Base-by-base conservation (phyloP, 2,113 vertebrate species). In the Burhinus oedicnemus region DNA sequence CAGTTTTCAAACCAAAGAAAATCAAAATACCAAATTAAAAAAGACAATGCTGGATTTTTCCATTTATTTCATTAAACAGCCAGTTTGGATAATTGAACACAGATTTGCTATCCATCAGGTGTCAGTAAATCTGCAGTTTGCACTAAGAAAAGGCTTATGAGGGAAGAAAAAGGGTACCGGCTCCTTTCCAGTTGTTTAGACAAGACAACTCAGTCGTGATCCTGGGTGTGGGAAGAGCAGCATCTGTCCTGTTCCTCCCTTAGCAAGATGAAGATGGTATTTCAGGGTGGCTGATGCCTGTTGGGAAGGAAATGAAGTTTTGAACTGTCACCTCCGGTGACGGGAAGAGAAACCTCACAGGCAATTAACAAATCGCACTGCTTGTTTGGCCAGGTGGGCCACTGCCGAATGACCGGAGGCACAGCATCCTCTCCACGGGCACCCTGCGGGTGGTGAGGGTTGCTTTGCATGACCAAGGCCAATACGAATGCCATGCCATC, bases 401-500 rank as follows among this genome's bases (percentile, higher is more conserved):
- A 0, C 40, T 98, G 89, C 98, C 98, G 0, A 97, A 17, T 4
- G 98, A 98, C 91, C 90, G 97, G 72, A 87, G 97, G 60, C 97
- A 97, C 84, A 97, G 96, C 6, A 47, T 98, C 82, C 97, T 98
- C 72, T 82, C 97, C 78, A 97, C 95, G 0, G 98, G 98, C 4
- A 96, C 98, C 6, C 96, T 98, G 83, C 34, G 95, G 22, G 47
- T 98, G 60, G 55, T 78, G 12, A 88, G 92, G n/a, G 97, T 98
- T 5, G 97, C 96, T 36, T 74, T 96, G 78, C 96, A 97, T 3
- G 98, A 98, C 94, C 95, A 97, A 64, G 98, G 98, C 55, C 97
- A 97, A 45, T 98, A 98, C 2, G 97, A 98, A 26, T 98, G 98
- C 82, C 98, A 98, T 3, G 98, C 98, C 42, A 94, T 97, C 92